phyloP scores from a whole-genome alignment of 1,140 invertebrate genomes.

The Arctopsyche grandis region DNA sequence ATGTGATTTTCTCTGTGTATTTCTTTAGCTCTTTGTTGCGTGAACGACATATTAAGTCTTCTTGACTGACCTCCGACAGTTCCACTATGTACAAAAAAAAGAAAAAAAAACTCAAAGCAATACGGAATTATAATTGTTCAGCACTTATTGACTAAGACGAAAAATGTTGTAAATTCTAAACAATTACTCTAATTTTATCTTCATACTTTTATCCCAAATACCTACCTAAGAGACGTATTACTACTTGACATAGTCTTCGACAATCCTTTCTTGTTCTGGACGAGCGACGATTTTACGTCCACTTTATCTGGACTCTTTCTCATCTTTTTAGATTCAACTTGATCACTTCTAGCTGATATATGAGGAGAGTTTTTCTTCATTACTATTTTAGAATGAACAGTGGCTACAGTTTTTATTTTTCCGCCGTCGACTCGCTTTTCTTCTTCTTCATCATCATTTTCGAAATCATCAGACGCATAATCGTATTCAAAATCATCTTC shows the following conservation, averaged over 20 bases:
- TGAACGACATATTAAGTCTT: constrained; percentile 65
- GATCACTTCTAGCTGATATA: background rate
- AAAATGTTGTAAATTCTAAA: no score
- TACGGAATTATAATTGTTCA: no score
- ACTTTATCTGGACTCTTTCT: background rate
- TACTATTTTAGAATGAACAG: background rate
- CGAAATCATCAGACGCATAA: constrained; percentile 35
- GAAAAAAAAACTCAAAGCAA: background rate
- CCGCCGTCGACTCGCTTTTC: background rate
- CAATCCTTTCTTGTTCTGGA: background rate
- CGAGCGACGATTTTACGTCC: background rate
- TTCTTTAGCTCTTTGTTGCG: constrained; percentile 63
- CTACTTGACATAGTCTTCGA: constrained; percentile 10
- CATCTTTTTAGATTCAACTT: background rate
- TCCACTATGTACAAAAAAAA: constrained; percentile 18
- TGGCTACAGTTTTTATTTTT: constrained; percentile 10
- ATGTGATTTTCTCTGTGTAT: constrained; percentile 66
- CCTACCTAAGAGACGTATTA: constrained; percentile 3
- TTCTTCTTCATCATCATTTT: constrained; percentile 24
- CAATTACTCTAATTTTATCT: no score
- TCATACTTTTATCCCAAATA: background rate
- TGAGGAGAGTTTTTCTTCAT: background rate
- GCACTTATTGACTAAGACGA: no score
- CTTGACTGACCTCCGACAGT: constrained; percentile 56
- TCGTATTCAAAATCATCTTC: constrained; percentile 64